Conservation (phyloP, 2,888 invertebrate genomes). For the Spodoptera exigua region DNA sequence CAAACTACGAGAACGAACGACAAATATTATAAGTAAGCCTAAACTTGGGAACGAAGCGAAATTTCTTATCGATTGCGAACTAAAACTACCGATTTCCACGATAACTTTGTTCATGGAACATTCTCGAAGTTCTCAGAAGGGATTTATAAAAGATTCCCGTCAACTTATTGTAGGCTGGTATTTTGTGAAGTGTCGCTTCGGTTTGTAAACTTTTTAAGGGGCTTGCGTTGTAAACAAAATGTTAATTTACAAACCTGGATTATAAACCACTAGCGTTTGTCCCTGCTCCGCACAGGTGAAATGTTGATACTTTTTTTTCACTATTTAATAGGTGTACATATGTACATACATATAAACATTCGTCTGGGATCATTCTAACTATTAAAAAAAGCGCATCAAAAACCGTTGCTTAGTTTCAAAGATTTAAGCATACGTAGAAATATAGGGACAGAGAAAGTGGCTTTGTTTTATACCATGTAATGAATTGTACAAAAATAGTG, state of each 20-base stretch:
- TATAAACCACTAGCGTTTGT: too few species aligned
- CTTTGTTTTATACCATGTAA: too few species aligned
- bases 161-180: slow-evolving; percentile 28
- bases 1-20: slow-evolving; percentile 15
- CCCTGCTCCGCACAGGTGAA: too few species aligned
- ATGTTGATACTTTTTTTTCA: too few species aligned
- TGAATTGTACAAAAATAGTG: too few species aligned
- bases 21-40: slow-evolving; percentile 43
- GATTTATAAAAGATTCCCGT: slow-evolving; percentile 47
- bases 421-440: too few species aligned
- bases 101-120: slow-evolving; percentile 42
- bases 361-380: too few species aligned
- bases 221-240: slow-evolving; percentile 3
- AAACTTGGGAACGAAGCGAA: slow-evolving; percentile 32
- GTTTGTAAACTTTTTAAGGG: slow-evolving; percentile 11
- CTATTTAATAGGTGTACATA: too few species aligned
- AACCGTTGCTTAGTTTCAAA: too few species aligned
- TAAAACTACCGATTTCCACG: slow-evolving; percentile 44
- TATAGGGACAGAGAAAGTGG: too few species aligned
- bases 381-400: too few species aligned
- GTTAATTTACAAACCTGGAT: not conserved
- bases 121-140: slow-evolving; percentile 47
- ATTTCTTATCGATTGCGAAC: slow-evolving; percentile 40
- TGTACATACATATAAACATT: too few species aligned
- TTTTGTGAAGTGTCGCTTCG: slow-evolving; percentile 26